Conservation (phyloP, 2,888 invertebrate species). For the Aphelenchoides bicaudatus region DNA sequence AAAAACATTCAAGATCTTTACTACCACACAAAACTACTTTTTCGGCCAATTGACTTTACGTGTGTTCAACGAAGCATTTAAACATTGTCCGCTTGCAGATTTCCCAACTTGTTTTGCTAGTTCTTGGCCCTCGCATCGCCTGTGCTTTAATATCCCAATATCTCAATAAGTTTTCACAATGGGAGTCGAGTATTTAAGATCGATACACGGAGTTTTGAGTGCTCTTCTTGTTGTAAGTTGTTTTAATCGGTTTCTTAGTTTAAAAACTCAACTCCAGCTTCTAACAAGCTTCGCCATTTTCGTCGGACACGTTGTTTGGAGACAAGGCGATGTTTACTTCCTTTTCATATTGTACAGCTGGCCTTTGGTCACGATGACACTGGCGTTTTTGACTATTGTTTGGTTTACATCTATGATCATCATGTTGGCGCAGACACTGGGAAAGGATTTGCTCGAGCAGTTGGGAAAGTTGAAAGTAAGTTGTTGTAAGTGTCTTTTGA, state of each 20-base stretch:
- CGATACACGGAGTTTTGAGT: conserved; percentile 29
- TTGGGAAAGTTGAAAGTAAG: conserved; percentile 33
- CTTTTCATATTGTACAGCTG: conserved; percentile 21
- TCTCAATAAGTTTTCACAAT: conserved; percentile 8
- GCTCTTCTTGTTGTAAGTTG: conserved; percentile 22
- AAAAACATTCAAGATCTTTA: no score
- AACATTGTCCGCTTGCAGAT: no score
- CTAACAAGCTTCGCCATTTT: conserved; percentile 24
- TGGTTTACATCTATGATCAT: conserved; percentile 26
- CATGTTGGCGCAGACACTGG: conserved; percentile 29
- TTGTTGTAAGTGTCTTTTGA: neutral
- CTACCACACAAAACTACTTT: no score
- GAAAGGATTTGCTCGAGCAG: conserved; percentile 31
- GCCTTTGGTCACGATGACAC: conserved; percentile 24
- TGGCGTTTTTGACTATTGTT: conserved; percentile 18
- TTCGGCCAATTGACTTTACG: no score
- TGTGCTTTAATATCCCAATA: no score
- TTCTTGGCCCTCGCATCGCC: no score
- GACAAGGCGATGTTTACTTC: conserved; percentile 27
- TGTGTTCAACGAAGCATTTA: no score
- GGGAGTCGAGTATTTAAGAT: conserved; percentile 29
- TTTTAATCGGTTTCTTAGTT: neutral
- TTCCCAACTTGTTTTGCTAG: no score
- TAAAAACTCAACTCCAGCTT: conserved; percentile 19
- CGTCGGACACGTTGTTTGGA: conserved; percentile 31